Evolutionary conservation across 2,113 vertebrate species (phyloP).

Genomic region (Tiliqua scincoides): DNA sequence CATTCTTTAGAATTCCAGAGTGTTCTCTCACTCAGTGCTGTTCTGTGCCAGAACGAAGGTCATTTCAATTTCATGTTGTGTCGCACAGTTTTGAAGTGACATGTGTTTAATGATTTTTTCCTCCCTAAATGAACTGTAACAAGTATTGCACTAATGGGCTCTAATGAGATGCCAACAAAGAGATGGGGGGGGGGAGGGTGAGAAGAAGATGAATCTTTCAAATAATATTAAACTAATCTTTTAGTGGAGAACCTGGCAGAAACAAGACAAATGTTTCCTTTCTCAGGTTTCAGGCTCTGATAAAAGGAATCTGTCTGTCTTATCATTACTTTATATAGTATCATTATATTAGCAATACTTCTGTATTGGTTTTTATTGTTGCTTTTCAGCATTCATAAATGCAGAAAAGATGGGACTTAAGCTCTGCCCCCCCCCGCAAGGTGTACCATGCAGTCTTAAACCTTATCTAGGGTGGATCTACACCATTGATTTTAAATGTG

Average conservation of each 20-base stretch:
- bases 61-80: constrained; percentile 70
- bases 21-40: constrained; percentile 44
- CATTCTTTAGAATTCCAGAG: constrained; percentile 56
- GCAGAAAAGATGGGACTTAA: neutral
- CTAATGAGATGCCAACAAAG: constrained; percentile 58
- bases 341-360: too few relatives aligned
- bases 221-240: constrained; percentile 53
- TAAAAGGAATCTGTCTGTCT: constrained; percentile 35
- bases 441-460: neutral
- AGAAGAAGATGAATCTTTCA: constrained; percentile 28
- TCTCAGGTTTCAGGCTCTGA: constrained; percentile 22
- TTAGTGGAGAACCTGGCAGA: neutral
- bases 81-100: constrained; percentile 62
- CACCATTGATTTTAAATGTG: neutral
- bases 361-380: constrained; percentile 8
- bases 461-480: neutral
- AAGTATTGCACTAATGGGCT: constrained; percentile 61
- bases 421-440: neutral
- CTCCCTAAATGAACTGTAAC: constrained; percentile 62
- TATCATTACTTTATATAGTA: too few relatives aligned
- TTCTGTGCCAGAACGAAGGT: constrained; percentile 68
- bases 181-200: neutral
- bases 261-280: constrained; percentile 27
- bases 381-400: constrained; percentile 19
- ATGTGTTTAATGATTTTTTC: constrained; percentile 68